Percentiles rank a stretch among this genome's conserved stretches.
phyloP scores from a whole-genome alignment of 1,140 invertebrate species.

The Harpegnathos saltator region DNA sequence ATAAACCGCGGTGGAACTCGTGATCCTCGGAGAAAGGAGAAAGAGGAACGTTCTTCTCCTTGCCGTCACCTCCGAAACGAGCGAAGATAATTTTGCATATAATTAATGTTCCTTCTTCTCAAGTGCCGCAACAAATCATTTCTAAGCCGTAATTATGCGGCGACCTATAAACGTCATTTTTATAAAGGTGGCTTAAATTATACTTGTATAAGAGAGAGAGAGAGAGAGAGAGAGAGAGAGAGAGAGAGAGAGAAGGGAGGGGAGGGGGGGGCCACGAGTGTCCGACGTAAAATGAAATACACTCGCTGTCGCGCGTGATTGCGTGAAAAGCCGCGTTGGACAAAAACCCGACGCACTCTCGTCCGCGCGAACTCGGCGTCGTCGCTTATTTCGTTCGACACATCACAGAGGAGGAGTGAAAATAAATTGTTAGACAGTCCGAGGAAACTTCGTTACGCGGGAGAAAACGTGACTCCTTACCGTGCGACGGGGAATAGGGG shows the following conservation, averaged over 20 bases:
- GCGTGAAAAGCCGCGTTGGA: slow-evolving; percentile 24
- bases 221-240: too few relatives aligned
- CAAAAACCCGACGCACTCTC: too few relatives aligned
- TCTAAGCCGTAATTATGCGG: slow-evolving; percentile 55
- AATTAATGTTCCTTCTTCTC: slow-evolving; percentile 57
- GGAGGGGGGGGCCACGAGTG: background rate
- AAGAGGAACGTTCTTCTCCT: slow-evolving; percentile 24
- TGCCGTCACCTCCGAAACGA: background rate
- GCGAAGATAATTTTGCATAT: slow-evolving; percentile 56
- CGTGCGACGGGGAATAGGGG: background rate
- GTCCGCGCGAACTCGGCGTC: too few relatives aligned
- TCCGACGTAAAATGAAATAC: slow-evolving; percentile 34
- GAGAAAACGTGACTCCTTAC: slow-evolving; percentile 8
- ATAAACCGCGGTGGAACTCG: slow-evolving; percentile 32
- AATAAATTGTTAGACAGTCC: slow-evolving; percentile 4
- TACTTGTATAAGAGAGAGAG: background rate
- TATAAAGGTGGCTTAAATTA: slow-evolving; percentile 23
- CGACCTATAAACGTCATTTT: slow-evolving; percentile 57
- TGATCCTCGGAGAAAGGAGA: slow-evolving; percentile 47
- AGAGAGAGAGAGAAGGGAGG: too few relatives aligned
- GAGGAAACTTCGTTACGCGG: background rate
- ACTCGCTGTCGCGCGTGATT: slow-evolving; percentile 18
- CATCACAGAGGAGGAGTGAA: too few relatives aligned
- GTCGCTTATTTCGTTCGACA: background rate
- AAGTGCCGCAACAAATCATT: slow-evolving; percentile 56